phyloP scores from a whole-genome alignment of 1,140 invertebrate genomes.

The Heliothis virescens region DNA sequence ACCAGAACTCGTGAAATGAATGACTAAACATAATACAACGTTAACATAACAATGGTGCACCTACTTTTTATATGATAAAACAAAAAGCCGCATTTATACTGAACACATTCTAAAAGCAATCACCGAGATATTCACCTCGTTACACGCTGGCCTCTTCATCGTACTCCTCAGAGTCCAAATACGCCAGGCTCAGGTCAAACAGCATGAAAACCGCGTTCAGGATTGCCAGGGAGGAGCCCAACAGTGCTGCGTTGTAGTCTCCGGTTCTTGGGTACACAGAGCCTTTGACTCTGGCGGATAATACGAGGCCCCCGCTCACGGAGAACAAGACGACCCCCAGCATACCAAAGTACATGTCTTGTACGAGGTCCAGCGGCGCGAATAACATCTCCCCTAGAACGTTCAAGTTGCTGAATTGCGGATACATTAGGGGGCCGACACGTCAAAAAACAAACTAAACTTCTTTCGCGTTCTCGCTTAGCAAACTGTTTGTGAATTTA shows the following conservation, averaged over 20 bases:
- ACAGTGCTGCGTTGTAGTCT: slow-evolving; percentile 63
- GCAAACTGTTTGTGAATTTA: slow-evolving; percentile 33
- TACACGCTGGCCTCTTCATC: slow-evolving; percentile 76
- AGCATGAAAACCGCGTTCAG: slow-evolving; percentile 74
- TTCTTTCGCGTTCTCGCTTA: background rate
- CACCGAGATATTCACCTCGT: slow-evolving; percentile 54
- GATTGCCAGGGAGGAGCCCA: slow-evolving; percentile 64
- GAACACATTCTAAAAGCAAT: slow-evolving; percentile 11
- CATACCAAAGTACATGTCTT: slow-evolving; percentile 80
- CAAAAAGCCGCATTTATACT: slow-evolving; percentile 55
- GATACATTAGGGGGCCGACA: slow-evolving; percentile 13
- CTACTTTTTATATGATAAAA: slow-evolving; percentile 3
- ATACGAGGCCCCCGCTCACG: slow-evolving; percentile 68
- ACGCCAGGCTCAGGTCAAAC: slow-evolving; percentile 77
- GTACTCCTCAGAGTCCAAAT: slow-evolving; percentile 79
- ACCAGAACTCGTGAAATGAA: background rate
- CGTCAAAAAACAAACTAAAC: slow-evolving; percentile 23
- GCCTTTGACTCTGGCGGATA: slow-evolving; percentile 61
- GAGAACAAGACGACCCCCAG: slow-evolving; percentile 70
- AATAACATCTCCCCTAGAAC: slow-evolving; percentile 78
- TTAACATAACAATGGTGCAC: slow-evolving; percentile 21
- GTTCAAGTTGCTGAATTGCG: slow-evolving; percentile 30
- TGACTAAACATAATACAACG: slow-evolving; percentile 1
- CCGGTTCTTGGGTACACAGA: slow-evolving; percentile 67
- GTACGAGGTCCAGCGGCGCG: slow-evolving; percentile 77